Conservation (phyloP, 2,113 vertebrate species). For the Dasyurus viverrinus region DNA sequence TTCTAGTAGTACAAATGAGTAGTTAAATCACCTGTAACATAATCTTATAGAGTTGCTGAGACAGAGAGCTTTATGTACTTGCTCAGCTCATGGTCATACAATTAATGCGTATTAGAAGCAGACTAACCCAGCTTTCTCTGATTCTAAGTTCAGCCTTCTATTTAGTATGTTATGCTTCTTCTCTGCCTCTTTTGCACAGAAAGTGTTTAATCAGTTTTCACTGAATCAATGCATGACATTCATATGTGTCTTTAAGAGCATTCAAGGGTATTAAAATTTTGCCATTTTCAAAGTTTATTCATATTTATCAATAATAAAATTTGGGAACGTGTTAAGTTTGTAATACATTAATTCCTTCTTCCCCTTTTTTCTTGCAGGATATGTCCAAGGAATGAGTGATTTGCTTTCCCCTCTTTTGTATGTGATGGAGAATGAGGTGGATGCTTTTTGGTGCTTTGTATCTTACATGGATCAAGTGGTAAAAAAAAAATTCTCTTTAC, state of each 20-base stretch:
- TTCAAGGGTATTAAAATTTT: neutral
- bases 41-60: neutral
- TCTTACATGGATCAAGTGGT: constrained; percentile 98
- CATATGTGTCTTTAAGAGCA: neutral
- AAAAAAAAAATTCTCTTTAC: constrained; percentile 69
- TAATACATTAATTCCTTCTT: neutral
- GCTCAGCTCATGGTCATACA: neutral
- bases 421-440: constrained; percentile 98
- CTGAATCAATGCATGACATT: neutral
- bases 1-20: neutral
- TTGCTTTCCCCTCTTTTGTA: constrained; percentile 96
- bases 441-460: constrained; percentile 98
- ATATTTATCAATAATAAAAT: neutral
- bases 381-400: constrained; percentile 98
- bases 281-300: neutral
- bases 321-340: constrained; percentile 18
- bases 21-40: neutral
- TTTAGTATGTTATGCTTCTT: neutral
- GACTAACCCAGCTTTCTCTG: neutral
- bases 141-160: neutral
- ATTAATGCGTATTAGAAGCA: neutral
- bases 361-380: constrained; percentile 85
- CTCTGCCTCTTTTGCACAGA: neutral
- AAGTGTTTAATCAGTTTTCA: neutral
- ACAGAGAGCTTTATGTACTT: neutral